Conservation (phyloP, 2,797 vertebrate species). For the Tiaroga cobitis region DNA sequence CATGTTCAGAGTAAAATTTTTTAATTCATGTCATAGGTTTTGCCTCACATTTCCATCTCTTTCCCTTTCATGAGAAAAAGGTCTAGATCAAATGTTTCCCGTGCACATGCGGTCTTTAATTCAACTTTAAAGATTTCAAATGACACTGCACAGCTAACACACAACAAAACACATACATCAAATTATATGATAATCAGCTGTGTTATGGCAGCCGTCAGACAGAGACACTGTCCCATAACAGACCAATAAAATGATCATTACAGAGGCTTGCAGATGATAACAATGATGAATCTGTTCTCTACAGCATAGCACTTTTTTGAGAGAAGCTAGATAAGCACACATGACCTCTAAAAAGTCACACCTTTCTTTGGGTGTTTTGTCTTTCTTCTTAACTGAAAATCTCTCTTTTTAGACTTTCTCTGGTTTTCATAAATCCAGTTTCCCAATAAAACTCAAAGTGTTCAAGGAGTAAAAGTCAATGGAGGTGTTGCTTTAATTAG, state of each 20-base stretch:
- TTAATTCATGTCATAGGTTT: neutral
- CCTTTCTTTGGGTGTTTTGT: neutral
- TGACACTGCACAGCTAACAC: neutral
- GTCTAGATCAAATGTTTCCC: neutral
- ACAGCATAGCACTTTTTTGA: neutral
- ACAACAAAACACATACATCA: neutral
- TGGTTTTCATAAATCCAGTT: conserved; percentile 32
- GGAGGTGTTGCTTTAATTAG: conserved; percentile 75
- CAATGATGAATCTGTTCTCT: neutral
- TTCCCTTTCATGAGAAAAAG: neutral
- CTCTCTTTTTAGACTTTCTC: conserved; percentile 43
- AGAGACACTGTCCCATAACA: neutral
- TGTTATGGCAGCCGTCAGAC: neutral
- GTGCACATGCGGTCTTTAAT: neutral
- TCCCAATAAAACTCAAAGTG: conserved; percentile 70
- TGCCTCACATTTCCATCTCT: neutral
- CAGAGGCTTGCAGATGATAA: neutral
- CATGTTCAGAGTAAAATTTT: neutral
- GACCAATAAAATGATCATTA: conserved; percentile 8
- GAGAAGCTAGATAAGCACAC: neutral
- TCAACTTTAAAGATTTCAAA: neutral
- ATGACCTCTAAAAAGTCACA: neutral
- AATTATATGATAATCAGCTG: neutral
- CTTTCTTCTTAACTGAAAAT: neutral
- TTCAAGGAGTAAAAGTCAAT: conserved; percentile 71